phyloP scores from a whole-genome alignment of 1,140 invertebrate genomes.

The Cydia splendana region DNA sequence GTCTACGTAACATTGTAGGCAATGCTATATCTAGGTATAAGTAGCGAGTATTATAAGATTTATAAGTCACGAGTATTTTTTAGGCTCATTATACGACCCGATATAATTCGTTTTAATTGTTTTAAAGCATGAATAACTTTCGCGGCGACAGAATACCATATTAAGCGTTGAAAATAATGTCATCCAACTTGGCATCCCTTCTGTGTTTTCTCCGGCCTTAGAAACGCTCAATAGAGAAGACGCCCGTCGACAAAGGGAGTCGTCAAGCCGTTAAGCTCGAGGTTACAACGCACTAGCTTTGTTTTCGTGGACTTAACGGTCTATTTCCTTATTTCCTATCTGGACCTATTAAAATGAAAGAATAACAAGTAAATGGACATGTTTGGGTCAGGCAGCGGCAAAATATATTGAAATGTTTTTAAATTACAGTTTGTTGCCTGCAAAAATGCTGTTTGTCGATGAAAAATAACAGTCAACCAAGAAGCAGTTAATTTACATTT shows the following conservation, averaged over 20 bases:
- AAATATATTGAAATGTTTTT: background rate
- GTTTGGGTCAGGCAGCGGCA: background rate
- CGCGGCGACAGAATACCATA: no score
- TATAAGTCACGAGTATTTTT: no score
- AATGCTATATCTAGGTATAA: no score
- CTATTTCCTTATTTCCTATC: slow-evolving; percentile 26
- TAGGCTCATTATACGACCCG: no score
- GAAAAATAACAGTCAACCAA: no score
- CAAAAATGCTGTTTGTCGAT: no score
- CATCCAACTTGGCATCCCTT: background rate
- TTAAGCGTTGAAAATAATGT: background rate
- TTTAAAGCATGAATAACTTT: background rate
- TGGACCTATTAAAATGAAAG: slow-evolving; percentile 27
- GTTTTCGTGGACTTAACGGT: slow-evolving; percentile 30
- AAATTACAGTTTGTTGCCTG: no score
- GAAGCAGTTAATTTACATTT: no score
- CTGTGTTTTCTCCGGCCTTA: slow-evolving; percentile 19
- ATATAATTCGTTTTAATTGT: background rate
- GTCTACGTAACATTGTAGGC: no score
- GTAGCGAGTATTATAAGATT: no score
- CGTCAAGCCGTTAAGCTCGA: slow-evolving; percentile 13
- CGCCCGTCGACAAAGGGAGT: background rate
- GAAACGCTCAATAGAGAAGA: slow-evolving; percentile 9
- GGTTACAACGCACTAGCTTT: slow-evolving; percentile 3
- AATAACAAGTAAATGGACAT: slow-evolving; percentile 15